phyloP scores from a whole-genome alignment of 2,113 vertebrate species.

The Phocoena sinus region DNA sequence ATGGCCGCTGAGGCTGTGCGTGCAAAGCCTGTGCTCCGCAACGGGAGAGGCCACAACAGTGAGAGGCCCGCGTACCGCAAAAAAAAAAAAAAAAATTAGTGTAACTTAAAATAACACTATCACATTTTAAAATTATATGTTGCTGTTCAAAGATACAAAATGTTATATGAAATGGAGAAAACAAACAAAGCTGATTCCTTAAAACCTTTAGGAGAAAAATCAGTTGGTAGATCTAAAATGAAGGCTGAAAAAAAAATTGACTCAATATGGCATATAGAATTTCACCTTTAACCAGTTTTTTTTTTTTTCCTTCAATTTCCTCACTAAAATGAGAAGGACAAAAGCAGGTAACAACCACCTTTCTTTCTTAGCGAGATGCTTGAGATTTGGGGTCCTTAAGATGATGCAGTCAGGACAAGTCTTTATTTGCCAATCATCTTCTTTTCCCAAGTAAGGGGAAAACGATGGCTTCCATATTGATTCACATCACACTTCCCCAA shows the following conservation, averaged over 20 bases:
- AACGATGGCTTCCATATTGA: neutral
- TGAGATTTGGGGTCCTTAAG: neutral
- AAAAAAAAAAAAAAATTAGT: neutral
- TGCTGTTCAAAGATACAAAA: conserved; percentile 18
- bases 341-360: neutral
- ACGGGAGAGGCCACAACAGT: too few species aligned
- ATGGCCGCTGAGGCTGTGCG: too few species aligned
- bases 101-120: neutral
- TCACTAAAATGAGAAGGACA: neutral
- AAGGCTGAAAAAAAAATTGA: neutral
- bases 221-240: neutral
- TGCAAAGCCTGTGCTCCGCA: too few species aligned
- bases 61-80: too few species aligned
- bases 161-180: neutral
- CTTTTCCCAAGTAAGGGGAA: neutral
- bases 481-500: neutral
- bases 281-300: neutral
- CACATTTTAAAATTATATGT: neutral
- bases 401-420: neutral
- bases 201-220: neutral
- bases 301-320: neutral
- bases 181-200: neutral
- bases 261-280: neutral
- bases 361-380: neutral
- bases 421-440: neutral